Conservation (phyloP, 2,888 invertebrate genomes). For the Therioaphis trifolii region DNA sequence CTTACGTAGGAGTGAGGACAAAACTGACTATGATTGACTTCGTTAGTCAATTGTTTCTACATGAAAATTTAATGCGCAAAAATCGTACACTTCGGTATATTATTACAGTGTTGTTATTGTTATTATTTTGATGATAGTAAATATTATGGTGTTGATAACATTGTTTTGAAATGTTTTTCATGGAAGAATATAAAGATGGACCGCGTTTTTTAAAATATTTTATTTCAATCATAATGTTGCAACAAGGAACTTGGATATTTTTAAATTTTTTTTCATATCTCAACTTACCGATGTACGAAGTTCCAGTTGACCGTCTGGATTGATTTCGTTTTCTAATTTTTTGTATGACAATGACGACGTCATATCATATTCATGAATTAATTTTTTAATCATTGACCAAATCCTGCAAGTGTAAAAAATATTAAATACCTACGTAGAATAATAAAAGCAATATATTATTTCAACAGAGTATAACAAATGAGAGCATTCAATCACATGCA, state of each 20-base stretch:
- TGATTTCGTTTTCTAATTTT: background rate
- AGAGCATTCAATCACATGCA: too few relatives aligned
- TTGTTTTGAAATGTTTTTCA: background rate
- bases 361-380: background rate
- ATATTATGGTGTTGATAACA: slow-evolving; percentile 18
- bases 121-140: background rate
- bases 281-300: slow-evolving; percentile 6
- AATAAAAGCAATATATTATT: background rate
- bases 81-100: background rate
- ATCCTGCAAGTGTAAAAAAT: slow-evolving; percentile 8
- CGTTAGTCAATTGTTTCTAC: background rate
- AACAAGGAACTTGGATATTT: too few relatives aligned
- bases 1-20: background rate
- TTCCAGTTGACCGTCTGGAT: slow-evolving; percentile 24
- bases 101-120: background rate
- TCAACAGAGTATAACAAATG: too few relatives aligned
- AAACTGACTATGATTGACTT: background rate
- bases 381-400: slow-evolving; percentile 15
- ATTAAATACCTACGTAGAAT: background rate
- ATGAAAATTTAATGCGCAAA: background rate
- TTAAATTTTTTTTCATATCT: background rate
- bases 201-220: background rate
- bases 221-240: background rate
- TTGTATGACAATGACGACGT: background rate
- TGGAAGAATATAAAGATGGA: background rate